A percentile compares a stretch with the other conserved stretches of the same genome.
Evolutionary conservation across 2,888 invertebrate genomes (phyloP).

Genomic region (Leucophora obtusa): DNA sequence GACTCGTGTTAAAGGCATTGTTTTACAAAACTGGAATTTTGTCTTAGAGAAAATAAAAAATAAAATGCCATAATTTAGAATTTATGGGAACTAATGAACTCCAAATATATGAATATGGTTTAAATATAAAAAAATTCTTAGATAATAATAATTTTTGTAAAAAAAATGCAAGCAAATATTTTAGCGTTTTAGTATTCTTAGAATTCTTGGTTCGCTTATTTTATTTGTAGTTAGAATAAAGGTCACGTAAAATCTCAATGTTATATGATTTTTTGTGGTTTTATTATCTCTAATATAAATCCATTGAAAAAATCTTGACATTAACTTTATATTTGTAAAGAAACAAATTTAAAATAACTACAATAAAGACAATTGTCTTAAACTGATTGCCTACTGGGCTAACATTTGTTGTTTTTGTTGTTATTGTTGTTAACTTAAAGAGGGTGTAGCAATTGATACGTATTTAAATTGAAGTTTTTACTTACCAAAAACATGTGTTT

Average conservation of each 20-base stretch:
- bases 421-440: slow-evolving; percentile 10
- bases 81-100: slow-evolving; percentile 53
- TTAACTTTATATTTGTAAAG: slow-evolving; percentile 42
- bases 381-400: slow-evolving; percentile 62
- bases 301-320: slow-evolving; percentile 43
- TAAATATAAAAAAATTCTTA: too few species aligned
- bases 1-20: slow-evolving; percentile 57
- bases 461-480: slow-evolving; percentile 25
- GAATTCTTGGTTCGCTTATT: too few species aligned
- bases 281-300: too few species aligned
- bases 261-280: too few species aligned
- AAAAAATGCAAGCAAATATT: too few species aligned
- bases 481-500: slow-evolving; percentile 25
- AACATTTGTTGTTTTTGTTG: slow-evolving; percentile 55
- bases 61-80: slow-evolving; percentile 39
- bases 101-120: slow-evolving; percentile 40
- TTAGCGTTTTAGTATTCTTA: too few species aligned
- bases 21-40: slow-evolving; percentile 52
- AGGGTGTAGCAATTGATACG: slow-evolving; percentile 59
- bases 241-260: too few species aligned
- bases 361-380: slow-evolving; percentile 56
- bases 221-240: too few species aligned
- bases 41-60: slow-evolving; percentile 17
- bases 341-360: slow-evolving; percentile 17
- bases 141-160: too few species aligned